These are phyloP conservation scores for Eristalis arbustorum DNA, from an alignment of 2,888 invertebrate species.

Conservation along the genomic window DNA sequence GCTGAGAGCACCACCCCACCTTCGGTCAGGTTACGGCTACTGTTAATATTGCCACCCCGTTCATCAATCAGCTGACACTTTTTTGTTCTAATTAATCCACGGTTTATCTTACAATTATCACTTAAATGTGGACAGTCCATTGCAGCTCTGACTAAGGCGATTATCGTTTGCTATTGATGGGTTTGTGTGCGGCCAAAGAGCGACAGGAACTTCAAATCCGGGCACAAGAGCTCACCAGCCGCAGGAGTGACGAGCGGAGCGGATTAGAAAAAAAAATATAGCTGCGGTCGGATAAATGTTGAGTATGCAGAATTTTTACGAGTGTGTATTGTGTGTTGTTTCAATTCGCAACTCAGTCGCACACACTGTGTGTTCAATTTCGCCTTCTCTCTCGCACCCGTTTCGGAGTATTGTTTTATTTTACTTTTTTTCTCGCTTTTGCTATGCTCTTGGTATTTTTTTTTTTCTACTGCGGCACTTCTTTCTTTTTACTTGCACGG, in stretches of 20 bases:
- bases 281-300: slow-evolving; percentile 29
- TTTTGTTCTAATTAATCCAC: slow-evolving; percentile 80
- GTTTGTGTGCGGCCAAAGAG: background rate
- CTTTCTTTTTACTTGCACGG: slow-evolving; percentile 1
- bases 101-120: slow-evolving; percentile 84
- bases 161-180: background rate
- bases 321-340: slow-evolving; percentile 49
- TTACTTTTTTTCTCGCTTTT: slow-evolving; percentile 7
- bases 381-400: slow-evolving; percentile 68
- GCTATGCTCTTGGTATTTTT: slow-evolving; percentile 36
- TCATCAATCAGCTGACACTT: slow-evolving; percentile 82
- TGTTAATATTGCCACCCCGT: slow-evolving; percentile 71
- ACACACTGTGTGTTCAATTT: slow-evolving; percentile 37
- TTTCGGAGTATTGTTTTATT: slow-evolving; percentile 72
- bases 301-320: slow-evolving; percentile 48
- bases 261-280: slow-evolving; percentile 8
- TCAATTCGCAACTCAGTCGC: slow-evolving; percentile 53
- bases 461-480: slow-evolving; percentile 42
- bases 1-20: slow-evolving; percentile 30
- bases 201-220: slow-evolving; percentile 1
- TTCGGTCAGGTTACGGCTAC: slow-evolving; percentile 80
- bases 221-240: background rate
- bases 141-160: slow-evolving; percentile 72
- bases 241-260: background rate
- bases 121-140: slow-evolving; percentile 87